Evolutionary conservation across 2,113 vertebrate species (phyloP), one percentile per base, ranked within the genome.

Genomic region (Climacteris rufus): DNA sequence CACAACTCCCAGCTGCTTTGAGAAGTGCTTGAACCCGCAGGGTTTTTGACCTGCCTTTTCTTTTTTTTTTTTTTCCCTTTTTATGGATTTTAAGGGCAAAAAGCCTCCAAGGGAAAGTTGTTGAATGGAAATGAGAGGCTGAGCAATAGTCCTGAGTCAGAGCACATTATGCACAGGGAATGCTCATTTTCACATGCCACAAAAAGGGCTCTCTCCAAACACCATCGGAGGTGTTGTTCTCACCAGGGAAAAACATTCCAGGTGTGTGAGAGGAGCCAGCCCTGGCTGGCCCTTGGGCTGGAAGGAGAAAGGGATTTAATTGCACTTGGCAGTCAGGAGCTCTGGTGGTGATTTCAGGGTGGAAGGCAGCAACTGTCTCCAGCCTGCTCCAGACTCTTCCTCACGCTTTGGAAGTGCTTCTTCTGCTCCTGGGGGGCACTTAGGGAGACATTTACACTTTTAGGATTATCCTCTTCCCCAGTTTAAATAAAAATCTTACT

Each of bases 21-120:
- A 59, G 77, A 35, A 71, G 69, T 1, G 10, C 39, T 27, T 18
- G 50, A 90, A 78, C 77, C 69, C 6, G 0, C 54, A 31, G 60
- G 61, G 30, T 1, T 59, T 65, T 42, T 37, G 15, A 72, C 47
- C 35, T 57, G 54, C 14, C 42, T 8, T 20, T 40, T 28, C 3
- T 0, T 2, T 12, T 6, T 2, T 3, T 2, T 28, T 4, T 0
- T 2, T 7, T 2, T 3, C 2, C 22, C 11, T 52, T 59, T 76
- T 37, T 3, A 68, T 2, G 31, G 40, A 54, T 78, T 91, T 93
- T 42, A 53, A 3, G n/a, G 35, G 16, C 9, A 49, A 70, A 90
- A 85, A 92, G 53, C 63, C 91, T 96, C 75, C 24, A 9, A 83
- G 93, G 71, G 59, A 76, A 95, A 86, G 49, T 45, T 80, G 33